Evolutionary conservation across 1,140 invertebrate genomes (phyloP), one percentile per base, ranked within the genome.

Genomic region (Catajapyx aquilonaris): DNA sequence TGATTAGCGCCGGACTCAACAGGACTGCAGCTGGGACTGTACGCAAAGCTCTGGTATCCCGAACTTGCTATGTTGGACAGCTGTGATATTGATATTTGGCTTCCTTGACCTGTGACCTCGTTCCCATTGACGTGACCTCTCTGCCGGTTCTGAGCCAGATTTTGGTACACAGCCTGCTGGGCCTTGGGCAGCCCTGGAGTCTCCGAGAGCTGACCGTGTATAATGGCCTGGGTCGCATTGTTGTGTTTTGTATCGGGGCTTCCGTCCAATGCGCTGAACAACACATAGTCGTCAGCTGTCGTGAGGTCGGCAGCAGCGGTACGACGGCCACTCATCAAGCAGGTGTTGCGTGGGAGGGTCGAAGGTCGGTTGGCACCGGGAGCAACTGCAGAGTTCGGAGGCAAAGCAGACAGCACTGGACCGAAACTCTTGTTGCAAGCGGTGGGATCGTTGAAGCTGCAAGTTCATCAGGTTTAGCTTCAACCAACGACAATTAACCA

Each of bases 21-120:
- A n/a, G 83, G 81, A 51, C 80, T 85, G 46, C 76, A 84, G 40
- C 80, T 85, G 53, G 85, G 81, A 49, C 81, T 86, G 52, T 84
- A 85, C 4, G 80, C 81, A 49, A 86, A 83, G 46, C 81, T 86
- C 56, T 90, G 84, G 52, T 88, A 90, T 2, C 83, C 83, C 1
- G 81, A 86, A 17, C 80, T 84, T 2, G 78, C 80, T 37, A 81
- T 76, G 41, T 78, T 81, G 15, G 77, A 81, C 22, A 81, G 51
- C 38, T 79, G 78, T 40, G 79, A 78, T 38, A 86, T 81, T 1
- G 78, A 80, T 2, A 71, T 65, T 47, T 76, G 73, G 32, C 72
- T 75, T 22, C 71, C 72, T 46, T 71, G 35, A 16, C 50, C 34
- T 41, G n/a, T n/a, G n/a, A n/a, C n/a, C n/a, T n/a, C n/a, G n/a